These are phyloP conservation scores for Eulemur albifrons DNA, from an alignment of 2,797 vertebrate genomes.

Conservation along the genomic window DNA sequence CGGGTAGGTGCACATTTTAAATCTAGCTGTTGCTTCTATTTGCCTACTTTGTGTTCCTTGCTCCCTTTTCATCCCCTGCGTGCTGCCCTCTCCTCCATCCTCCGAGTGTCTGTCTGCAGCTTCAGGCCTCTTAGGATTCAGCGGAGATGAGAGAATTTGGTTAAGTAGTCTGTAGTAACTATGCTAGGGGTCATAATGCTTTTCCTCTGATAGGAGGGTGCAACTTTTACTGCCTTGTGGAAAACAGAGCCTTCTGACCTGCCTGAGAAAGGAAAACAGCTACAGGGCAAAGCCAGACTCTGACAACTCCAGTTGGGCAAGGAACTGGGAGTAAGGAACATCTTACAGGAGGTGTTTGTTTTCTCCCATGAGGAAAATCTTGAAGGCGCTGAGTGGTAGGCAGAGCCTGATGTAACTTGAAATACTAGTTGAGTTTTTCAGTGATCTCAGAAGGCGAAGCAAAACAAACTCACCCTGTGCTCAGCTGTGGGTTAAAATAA, in stretches of 20 bases:
- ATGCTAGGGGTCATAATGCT: constrained; percentile 46
- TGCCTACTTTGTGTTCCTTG: not conserved
- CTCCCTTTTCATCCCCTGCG: fast-evolving
- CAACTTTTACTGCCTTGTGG: constrained; percentile 52
- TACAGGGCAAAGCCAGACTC: constrained; percentile 46
- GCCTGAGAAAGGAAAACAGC: constrained; percentile 51
- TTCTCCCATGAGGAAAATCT: not conserved
- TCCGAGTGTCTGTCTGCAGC: not conserved
- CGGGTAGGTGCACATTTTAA: not conserved
- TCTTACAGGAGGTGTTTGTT: constrained; percentile 38
- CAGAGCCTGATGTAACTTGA: constrained; percentile 28
- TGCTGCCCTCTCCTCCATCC: not conserved
- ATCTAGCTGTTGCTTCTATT: not conserved
- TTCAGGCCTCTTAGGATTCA: constrained; percentile 9
- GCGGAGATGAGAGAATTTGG: not conserved
- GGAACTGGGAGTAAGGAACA: not conserved
- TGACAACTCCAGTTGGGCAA: not conserved
- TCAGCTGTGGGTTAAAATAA: constrained; percentile 54
- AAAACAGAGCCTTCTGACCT: constrained; percentile 42
- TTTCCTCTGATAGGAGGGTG: constrained; percentile 55
- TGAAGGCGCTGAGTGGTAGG: not conserved
- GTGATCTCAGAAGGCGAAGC: constrained; percentile 44
- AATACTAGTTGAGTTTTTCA: constrained; percentile 46
- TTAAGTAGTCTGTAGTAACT: not conserved
- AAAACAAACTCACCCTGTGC: constrained; percentile 23